Conservation (phyloP, 2,888 invertebrate genomes). For the Pomacea canaliculata region DNA sequence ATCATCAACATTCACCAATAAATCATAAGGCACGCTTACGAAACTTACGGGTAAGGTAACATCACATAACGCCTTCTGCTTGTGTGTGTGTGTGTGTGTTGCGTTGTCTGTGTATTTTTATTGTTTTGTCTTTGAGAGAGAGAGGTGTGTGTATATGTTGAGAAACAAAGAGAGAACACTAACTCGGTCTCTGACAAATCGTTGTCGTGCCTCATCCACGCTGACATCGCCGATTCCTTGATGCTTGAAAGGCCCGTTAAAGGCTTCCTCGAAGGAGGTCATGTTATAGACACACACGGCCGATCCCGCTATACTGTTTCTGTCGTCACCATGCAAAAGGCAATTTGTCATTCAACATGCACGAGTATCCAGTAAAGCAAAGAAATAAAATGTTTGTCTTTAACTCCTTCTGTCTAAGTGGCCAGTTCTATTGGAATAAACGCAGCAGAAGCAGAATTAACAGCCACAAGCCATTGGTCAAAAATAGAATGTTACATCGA, state of each 20-base stretch:
- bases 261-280: constrained; percentile 83
- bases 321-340: constrained; percentile 42
- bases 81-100: no score
- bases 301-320: constrained; percentile 89
- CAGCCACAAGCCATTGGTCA: no score
- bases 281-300: constrained; percentile 93
- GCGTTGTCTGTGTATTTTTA: no score
- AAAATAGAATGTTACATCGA: no score
- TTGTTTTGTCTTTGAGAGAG: no score
- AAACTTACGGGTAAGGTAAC: no score
- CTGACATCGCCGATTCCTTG: constrained; percentile 83
- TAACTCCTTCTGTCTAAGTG: not conserved
- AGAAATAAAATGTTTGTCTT: not conserved
- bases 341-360: not conserved
- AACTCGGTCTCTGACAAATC: constrained; percentile 41
- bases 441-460: no score
- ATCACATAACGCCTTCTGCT: no score
- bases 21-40: no score
- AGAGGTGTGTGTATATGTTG: no score
- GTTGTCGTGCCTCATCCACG: constrained; percentile 81
- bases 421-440: not conserved
- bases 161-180: not conserved
- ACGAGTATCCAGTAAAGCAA: not conserved
- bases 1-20: no score
- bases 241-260: constrained; percentile 87